Conservation (phyloP, 2,797 vertebrate genomes). For the Lacerta bilineata region DNA sequence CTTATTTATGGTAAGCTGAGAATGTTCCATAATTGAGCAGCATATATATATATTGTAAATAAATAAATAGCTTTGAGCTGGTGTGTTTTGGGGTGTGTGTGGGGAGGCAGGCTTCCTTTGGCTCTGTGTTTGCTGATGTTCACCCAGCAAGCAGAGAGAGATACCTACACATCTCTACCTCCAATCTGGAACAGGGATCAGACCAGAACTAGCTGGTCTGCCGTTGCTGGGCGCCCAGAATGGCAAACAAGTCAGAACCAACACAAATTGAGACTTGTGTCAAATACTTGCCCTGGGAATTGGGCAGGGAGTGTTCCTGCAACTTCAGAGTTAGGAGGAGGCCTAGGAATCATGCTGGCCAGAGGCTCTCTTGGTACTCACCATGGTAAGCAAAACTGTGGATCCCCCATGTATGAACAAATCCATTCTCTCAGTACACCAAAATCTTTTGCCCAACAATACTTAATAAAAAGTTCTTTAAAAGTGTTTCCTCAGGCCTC, state of each 20-base stretch:
- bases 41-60: too few relatives aligned
- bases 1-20: too few relatives aligned
- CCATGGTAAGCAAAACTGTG: background rate
- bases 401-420: background rate
- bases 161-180: background rate
- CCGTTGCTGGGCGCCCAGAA: too few relatives aligned
- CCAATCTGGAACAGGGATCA: background rate
- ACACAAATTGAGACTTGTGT: background rate
- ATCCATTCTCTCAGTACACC: background rate
- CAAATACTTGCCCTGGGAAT: background rate
- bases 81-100: too few relatives aligned
- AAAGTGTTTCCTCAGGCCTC: background rate
- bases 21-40: too few relatives aligned
- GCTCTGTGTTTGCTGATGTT: too few relatives aligned
- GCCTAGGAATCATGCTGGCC: background rate
- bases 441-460: background rate
- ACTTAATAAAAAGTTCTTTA: background rate
- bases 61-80: too few relatives aligned
- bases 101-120: too few relatives aligned
- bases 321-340: background rate
- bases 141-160: background rate
- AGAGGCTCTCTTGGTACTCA: background rate
- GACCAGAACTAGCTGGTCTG: too few relatives aligned
- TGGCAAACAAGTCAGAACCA: background rate
- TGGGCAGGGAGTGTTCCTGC: background rate